A percentile compares a stretch with the other conserved stretches of the same genome.
Conservation (phyloP, 2,113 vertebrate species). For the Dinomys branickii region DNA sequence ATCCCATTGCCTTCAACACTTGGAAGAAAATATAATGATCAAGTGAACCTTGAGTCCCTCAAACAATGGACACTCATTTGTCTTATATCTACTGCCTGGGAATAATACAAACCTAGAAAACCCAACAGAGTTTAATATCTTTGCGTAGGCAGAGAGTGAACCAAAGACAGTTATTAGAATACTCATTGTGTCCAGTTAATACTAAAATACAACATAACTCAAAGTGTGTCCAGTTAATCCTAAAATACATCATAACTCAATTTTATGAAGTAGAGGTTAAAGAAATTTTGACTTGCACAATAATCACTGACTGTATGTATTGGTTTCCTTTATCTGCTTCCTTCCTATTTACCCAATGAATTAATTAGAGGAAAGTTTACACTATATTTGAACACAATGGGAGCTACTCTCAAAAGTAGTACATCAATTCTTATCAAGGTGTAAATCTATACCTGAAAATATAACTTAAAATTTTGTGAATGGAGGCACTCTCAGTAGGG, state of each 20-base stretch:
- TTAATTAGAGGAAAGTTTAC: not conserved
- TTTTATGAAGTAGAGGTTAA: not conserved
- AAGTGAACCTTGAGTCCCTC: not conserved
- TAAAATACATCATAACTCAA: not conserved
- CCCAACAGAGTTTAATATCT: not conserved
- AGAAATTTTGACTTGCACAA: constrained; percentile 15
- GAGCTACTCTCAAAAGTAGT: not conserved
- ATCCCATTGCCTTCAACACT: not conserved
- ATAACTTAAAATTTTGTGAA: constrained; percentile 60
- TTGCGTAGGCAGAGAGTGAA: not conserved
- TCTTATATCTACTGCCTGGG: not conserved
- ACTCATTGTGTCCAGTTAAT: not conserved
- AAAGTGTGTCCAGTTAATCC: not conserved
- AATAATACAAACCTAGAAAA: constrained; percentile 4
- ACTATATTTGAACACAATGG: constrained; percentile 22
- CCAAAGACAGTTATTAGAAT: not conserved
- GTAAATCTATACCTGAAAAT: not conserved
- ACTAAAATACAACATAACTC: not conserved
- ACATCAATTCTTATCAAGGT: not conserved
- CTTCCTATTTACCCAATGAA: constrained; percentile 3
- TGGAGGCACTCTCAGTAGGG: not conserved
- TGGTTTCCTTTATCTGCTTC: not conserved
- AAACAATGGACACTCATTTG: not conserved
- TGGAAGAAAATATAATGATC: constrained; percentile 8
- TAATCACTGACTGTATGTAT: not conserved